phyloP scores from a whole-genome alignment of 1,140 invertebrate species.

The Caenorhabditis tropicalis region DNA sequence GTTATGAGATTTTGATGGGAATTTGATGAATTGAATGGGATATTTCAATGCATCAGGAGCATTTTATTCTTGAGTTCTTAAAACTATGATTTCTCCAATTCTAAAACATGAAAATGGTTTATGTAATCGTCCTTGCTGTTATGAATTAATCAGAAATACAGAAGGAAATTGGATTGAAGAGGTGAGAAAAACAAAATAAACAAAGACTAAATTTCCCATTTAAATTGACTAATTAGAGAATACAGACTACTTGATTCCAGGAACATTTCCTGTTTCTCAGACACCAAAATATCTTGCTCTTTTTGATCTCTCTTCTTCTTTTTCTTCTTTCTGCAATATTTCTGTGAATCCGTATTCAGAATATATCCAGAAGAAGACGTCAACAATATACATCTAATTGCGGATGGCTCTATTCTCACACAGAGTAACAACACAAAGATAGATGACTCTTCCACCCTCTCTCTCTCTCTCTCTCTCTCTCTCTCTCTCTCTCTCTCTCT shows the following conservation, averaged over 20 bases:
- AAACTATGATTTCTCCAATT: background rate
- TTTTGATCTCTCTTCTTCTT: background rate
- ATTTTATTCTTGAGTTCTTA: background rate
- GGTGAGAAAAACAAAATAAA: background rate
- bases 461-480: too few relatives aligned
- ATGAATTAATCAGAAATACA: background rate
- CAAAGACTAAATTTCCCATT: background rate
- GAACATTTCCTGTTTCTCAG: background rate
- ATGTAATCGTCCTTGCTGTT: background rate
- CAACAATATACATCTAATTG: slow-evolving; percentile 40
- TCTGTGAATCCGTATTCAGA: background rate
- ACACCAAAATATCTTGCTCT: background rate
- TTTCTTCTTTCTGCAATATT: background rate
- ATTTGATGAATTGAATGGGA: background rate
- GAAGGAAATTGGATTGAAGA: background rate
- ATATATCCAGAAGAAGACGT: background rate
- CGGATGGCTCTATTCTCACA: background rate
- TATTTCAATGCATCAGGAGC: too few relatives aligned
- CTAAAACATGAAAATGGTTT: background rate
- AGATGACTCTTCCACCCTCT: background rate
- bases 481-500: too few relatives aligned
- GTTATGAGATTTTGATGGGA: background rate
- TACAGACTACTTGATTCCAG: background rate
- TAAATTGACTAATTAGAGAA: background rate
- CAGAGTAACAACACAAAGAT: slow-evolving; percentile 29